These are phyloP conservation scores for Podarcis muralis DNA, from an alignment of 2,113 vertebrate species.

Conservation along the genomic window DNA sequence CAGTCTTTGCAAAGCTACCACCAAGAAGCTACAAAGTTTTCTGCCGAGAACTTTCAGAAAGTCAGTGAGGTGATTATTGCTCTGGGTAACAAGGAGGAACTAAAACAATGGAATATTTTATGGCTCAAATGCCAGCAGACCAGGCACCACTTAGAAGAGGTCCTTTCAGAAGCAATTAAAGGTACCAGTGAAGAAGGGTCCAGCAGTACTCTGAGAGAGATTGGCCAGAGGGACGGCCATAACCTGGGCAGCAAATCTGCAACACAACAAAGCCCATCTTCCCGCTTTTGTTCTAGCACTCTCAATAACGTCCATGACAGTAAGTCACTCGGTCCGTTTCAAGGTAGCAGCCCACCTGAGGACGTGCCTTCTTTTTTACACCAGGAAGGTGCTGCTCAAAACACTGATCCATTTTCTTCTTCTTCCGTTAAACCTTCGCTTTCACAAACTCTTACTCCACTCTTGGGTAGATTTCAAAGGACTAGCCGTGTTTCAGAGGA, in stretches of 20 bases:
- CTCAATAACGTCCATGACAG: neutral
- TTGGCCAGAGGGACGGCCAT: neutral
- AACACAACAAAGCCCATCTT: neutral
- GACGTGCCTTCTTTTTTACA: constrained; percentile 27
- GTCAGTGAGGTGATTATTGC: constrained; percentile 72
- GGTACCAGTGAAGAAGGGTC: neutral
- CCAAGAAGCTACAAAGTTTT: constrained; percentile 76
- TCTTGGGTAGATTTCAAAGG: constrained; percentile 57
- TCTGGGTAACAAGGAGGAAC: constrained; percentile 71
- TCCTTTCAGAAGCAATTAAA: constrained; percentile 50
- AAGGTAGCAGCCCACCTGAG: neutral
- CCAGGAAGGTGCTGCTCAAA: constrained; percentile 59
- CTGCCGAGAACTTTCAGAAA: constrained; percentile 76
- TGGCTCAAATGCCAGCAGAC: constrained; percentile 78
- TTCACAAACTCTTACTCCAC: constrained; percentile 49
- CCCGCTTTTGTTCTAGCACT: neutral
- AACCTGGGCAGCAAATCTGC: neutral
- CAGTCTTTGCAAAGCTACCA: constrained; percentile 73
- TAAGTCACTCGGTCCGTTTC: neutral
- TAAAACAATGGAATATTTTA: constrained; percentile 73
- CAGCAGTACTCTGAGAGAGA: neutral
- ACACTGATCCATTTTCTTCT: constrained; percentile 49
- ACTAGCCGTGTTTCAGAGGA: constrained; percentile 72
- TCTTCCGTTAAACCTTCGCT: constrained; percentile 54
- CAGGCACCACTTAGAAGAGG: constrained; percentile 72